These are phyloP conservation scores for Bothrops jararaca DNA, from an alignment of 2,113 vertebrate species.

Conservation along the genomic window DNA sequence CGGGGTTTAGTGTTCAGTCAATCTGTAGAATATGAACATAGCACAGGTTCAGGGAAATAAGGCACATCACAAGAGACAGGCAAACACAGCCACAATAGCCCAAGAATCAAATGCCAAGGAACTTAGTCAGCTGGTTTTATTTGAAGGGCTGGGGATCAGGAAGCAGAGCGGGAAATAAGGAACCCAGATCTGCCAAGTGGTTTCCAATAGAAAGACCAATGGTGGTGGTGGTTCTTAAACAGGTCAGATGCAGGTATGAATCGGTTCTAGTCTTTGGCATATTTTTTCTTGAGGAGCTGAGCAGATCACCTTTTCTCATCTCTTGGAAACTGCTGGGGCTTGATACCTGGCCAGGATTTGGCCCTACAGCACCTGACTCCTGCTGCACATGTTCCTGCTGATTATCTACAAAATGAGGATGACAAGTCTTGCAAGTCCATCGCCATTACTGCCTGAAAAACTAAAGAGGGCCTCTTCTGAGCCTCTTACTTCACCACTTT, in stretches of 20 bases:
- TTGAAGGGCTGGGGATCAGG: not conserved
- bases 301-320: not conserved
- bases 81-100: not conserved
- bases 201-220: not conserved
- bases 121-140: not conserved
- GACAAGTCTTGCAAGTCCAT: not conserved
- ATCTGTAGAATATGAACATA: not conserved
- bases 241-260: not conserved
- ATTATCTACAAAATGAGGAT: too few species aligned
- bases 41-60: not conserved
- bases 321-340: not conserved
- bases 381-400: not conserved
- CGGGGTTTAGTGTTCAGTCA: not conserved
- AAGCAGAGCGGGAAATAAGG: not conserved
- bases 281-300: not conserved
- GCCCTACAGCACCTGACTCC: not conserved
- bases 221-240: not conserved
- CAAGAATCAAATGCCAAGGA: not conserved
- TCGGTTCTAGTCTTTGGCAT: not conserved
- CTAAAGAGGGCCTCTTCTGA: not conserved
- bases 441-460: not conserved
- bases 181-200: not conserved
- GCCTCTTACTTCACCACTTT: not conserved
- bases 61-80: not conserved
- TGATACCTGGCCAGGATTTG: not conserved